These are phyloP conservation scores for Biston stratarius DNA, from an alignment of 2,888 invertebrate genomes.

Conservation along the genomic window DNA sequence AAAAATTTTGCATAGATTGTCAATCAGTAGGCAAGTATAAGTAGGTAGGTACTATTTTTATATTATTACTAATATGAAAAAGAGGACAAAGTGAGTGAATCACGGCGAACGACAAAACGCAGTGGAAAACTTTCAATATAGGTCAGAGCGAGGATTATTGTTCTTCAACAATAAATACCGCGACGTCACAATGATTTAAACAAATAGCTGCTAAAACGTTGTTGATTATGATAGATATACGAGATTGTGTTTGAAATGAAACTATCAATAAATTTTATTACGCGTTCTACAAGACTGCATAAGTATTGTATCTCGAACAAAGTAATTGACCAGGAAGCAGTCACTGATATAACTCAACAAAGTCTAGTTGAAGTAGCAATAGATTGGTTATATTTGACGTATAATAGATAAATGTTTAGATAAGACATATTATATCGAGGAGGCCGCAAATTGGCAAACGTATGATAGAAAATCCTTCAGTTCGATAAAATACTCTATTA, in stretches of 20 bases:
- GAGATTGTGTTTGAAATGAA: not conserved
- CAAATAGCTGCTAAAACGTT: constrained; percentile 18
- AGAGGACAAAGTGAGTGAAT: constrained; percentile 47
- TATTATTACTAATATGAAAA: constrained; percentile 23
- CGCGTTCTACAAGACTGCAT: not conserved
- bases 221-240: constrained; percentile 6
- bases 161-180: constrained; percentile 29
- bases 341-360: too few relatives aligned
- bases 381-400: too few relatives aligned
- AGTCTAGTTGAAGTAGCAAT: too few relatives aligned
- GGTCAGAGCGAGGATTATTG: constrained; percentile 34
- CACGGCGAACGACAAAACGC: constrained; percentile 36
- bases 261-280: not conserved
- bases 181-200: constrained; percentile 24
- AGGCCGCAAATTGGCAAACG: too few relatives aligned
- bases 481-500: too few relatives aligned
- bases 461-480: too few relatives aligned
- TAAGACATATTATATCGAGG: too few relatives aligned
- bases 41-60: constrained; percentile 2
- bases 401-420: too few relatives aligned
- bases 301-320: not conserved
- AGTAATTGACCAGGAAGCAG: too few relatives aligned
- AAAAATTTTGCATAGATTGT: too few relatives aligned
- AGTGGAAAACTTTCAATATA: constrained; percentile 35
- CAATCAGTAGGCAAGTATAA: not conserved